phyloP scores from a whole-genome alignment of 1,140 invertebrate species.

The Cydia pomonella region DNA sequence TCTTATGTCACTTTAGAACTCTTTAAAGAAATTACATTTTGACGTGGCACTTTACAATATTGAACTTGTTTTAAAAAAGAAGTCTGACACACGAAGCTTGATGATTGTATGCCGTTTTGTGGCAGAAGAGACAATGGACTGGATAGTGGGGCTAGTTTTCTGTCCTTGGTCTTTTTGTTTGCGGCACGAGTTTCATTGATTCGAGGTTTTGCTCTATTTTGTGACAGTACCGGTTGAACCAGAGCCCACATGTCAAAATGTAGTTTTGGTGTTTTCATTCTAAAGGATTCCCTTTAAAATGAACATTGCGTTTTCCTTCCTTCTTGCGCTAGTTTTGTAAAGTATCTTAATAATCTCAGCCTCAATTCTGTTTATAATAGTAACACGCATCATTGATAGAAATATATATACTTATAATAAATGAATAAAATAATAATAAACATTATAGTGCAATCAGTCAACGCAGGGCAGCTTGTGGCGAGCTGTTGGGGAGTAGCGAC shows the following conservation, averaged over 20 bases:
- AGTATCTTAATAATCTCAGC: too few relatives aligned
- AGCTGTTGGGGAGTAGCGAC: too few relatives aligned
- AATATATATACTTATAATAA: too few relatives aligned
- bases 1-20: not conserved
- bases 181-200: constrained; percentile 1
- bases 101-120: not conserved
- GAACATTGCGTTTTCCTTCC: too few relatives aligned
- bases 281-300: too few relatives aligned
- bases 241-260: not conserved
- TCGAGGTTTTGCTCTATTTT: not conserved
- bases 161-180: not conserved
- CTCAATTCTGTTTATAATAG: too few relatives aligned
- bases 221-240: not conserved
- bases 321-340: too few relatives aligned
- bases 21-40: not conserved
- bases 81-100: not conserved
- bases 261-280: not conserved
- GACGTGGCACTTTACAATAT: too few relatives aligned
- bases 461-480: too few relatives aligned
- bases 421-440: too few relatives aligned
- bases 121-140: not conserved
- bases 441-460: too few relatives aligned
- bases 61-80: not conserved
- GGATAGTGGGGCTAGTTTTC: not conserved
- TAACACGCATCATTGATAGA: too few relatives aligned